These are phyloP conservation scores for Caenorhabditis sp. DNA, from an alignment of 2,888 invertebrate genomes.

Conservation along the genomic window DNA sequence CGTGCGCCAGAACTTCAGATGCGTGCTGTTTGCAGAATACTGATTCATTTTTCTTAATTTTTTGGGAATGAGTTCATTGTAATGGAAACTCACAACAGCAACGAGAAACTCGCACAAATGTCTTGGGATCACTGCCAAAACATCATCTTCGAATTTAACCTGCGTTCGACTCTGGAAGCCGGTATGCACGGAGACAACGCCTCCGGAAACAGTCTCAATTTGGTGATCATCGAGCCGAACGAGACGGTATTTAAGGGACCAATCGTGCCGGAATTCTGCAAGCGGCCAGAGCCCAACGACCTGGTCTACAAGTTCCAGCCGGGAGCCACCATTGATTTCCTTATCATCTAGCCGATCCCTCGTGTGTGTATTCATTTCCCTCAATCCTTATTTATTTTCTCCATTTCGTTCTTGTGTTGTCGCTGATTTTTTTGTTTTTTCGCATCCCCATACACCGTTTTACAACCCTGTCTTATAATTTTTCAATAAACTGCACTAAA, in stretches of 20 bases:
- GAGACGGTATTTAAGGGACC: conserved; percentile 79
- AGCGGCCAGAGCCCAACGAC: conserved; percentile 73
- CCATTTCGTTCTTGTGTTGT: conserved; percentile 14
- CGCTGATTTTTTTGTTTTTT: conserved; percentile 13
- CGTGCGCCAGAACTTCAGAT: no score
- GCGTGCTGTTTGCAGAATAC: no score
- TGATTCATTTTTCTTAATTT: no score
- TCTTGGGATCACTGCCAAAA: no score
- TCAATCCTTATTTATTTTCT: conserved; percentile 28
- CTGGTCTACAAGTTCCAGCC: conserved; percentile 74
- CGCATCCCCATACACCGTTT: neutral
- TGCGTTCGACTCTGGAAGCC: conserved; percentile 93
- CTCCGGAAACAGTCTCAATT: conserved; percentile 82
- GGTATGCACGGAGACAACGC: conserved; percentile 96
- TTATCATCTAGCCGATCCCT: no score
- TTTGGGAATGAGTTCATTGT: no score
- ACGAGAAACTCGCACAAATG: no score
- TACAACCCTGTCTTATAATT: conserved; percentile 36
- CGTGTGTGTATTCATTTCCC: conserved; percentile 8
- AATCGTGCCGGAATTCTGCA: conserved; percentile 77
- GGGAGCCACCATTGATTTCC: conserved; percentile 65
- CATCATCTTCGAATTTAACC: conserved; percentile 3
- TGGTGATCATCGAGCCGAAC: conserved; percentile 91
- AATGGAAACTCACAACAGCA: no score
- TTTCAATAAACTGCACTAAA: conserved; percentile 22